phyloP scores from a whole-genome alignment of 1,140 invertebrate genomes.

The Platorchestia sp. region DNA sequence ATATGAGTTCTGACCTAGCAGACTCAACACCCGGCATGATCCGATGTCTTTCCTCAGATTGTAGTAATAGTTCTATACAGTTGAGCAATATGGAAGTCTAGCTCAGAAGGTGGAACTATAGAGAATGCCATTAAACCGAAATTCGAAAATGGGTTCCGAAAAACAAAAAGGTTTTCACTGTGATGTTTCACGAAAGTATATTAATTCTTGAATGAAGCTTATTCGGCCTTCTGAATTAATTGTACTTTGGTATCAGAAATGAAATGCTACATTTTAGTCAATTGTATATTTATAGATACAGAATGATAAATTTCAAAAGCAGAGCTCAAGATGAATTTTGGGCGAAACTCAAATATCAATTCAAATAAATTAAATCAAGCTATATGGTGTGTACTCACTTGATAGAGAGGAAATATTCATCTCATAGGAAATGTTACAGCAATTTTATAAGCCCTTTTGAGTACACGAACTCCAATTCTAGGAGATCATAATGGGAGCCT shows the following conservation, averaged over 20 bases:
- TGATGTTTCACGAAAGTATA: too few species aligned
- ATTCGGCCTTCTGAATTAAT: too few species aligned
- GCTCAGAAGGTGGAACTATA: too few species aligned
- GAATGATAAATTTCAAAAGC: background rate
- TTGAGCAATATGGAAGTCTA: too few species aligned
- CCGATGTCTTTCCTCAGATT: background rate
- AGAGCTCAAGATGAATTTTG: background rate
- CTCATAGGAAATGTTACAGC: background rate
- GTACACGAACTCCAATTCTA: background rate
- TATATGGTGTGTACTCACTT: background rate
- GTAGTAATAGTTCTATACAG: too few species aligned
- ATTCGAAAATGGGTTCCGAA: too few species aligned
- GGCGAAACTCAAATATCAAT: background rate
- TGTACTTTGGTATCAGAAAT: too few species aligned
- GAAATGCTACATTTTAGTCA: background rate
- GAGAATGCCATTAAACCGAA: too few species aligned
- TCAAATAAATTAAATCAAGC: background rate
- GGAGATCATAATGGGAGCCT: background rate
- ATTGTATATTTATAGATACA: background rate
- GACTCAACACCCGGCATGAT: background rate
- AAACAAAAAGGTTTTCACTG: too few species aligned
- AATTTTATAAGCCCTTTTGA: background rate
- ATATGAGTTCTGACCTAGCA: background rate
- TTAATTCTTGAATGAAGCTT: too few species aligned
- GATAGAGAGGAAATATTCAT: background rate